Conservation (phyloP, 2,888 invertebrate species). For the Dugesia japonica region DNA sequence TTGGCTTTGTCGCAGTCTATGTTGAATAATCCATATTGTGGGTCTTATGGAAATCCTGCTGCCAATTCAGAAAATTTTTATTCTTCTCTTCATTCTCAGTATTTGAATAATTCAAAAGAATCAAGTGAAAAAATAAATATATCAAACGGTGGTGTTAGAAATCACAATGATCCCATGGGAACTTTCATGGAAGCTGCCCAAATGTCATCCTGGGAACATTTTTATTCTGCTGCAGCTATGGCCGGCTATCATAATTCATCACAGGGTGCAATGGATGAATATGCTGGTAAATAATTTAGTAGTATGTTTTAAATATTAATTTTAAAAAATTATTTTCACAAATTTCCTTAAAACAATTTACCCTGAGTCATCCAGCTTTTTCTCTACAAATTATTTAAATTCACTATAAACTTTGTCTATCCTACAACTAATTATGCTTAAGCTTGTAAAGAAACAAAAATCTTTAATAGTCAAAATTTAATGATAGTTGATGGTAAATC, state of each 20-base stretch:
- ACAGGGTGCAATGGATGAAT: neutral
- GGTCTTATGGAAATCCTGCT: neutral
- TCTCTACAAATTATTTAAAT: too few species aligned
- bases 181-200: neutral
- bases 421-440: too few species aligned
- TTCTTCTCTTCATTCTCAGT: conserved; percentile 4
- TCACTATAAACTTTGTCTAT: too few species aligned
- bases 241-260: conserved; percentile 5
- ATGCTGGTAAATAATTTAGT: conserved; percentile 11
- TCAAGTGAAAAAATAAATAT: neutral
- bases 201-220: conserved; percentile 8
- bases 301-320: conserved; percentile 8
- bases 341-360: too few species aligned
- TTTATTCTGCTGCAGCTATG: conserved; percentile 1
- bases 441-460: too few species aligned
- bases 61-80: conserved; percentile 16
- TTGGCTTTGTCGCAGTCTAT: neutral
- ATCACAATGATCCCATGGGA: neutral
- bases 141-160: neutral
- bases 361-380: too few species aligned
- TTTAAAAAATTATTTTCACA: too few species aligned
- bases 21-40: conserved; percentile 16
- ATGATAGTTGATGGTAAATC: too few species aligned
- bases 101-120: neutral
- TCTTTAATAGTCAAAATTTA: too few species aligned